Evolutionary conservation across 1,140 invertebrate species (phyloP), one percentile per base, ranked within the genome.

Genomic region (Parasteatoda tepidariorum): DNA sequence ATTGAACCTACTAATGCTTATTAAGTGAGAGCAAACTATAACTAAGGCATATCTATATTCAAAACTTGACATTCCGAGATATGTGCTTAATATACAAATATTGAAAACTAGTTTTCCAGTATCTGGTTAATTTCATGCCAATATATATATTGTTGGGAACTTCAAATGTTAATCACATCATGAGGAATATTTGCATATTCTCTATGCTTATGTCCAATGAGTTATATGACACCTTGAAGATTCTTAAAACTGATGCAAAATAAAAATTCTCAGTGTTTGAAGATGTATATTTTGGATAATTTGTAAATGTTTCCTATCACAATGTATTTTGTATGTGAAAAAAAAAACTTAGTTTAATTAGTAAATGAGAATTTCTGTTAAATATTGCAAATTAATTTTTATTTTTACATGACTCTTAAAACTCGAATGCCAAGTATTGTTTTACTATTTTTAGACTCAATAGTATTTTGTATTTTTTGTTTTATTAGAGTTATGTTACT

Each of bases 231-330:
- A 34, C 38, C 26, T 33, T 75, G 54, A 75, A 75, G 61, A 75
- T 75, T 73, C 54, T 75, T 34, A 75, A 41, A 34, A 30, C 26
- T 41, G 54, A 48, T 48, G 38, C 18, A 48, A 48, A 48, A 48
- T 48, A 48, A 13, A 18, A 48, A 48, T 48, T 48, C 38, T 48
- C 38, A 2, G 15, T n/a, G 57, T 59, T 59, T 22, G 7, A 61
- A 78, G 74, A 78, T 78, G 74, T 78, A 78, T 78, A 78, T 78
- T 78, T 78, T 78, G n/a, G 74, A 78, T 78, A 78, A 66, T 41
- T n/a, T 78, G 59, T 78, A 78, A 78, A 78, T 78, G 74, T 78
- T 66, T 78, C 26, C 62, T 78, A 62, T 41, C 54, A 78, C 66
- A 78, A 24, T 66, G 74, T 78, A 78, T 78, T 78, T 78, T 78